Evolutionary conservation across 2,113 vertebrate genomes (phyloP).

Genomic region (Diadophis punctatus): DNA sequence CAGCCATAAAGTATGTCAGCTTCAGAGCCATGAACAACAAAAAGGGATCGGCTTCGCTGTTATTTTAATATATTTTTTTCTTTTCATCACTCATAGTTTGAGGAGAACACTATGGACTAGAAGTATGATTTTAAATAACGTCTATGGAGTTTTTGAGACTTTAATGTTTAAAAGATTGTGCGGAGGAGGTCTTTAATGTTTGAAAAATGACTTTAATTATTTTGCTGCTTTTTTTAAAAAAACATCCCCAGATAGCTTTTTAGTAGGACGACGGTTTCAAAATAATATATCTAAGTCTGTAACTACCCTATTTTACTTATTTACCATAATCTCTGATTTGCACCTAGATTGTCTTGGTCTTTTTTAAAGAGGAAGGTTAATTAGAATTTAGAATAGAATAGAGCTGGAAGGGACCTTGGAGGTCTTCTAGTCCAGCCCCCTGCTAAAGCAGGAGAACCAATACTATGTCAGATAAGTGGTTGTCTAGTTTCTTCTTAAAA

Average conservation of each 20-base stretch:
- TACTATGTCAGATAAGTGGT: no score
- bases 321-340: neutral
- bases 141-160: neutral
- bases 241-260: neutral
- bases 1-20: slow-evolving; percentile 21
- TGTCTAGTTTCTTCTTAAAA: no score
- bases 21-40: slow-evolving; percentile 37
- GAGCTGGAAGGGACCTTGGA: no score
- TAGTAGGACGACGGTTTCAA: neutral
- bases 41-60: slow-evolving; percentile 20
- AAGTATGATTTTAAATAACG: neutral
- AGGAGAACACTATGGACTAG: slow-evolving; percentile 16
- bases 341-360: neutral
- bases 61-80: slow-evolving; percentile 13
- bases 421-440: no score
- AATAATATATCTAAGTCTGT: neutral
- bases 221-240: neutral
- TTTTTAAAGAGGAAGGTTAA: neutral
- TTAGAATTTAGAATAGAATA: neutral
- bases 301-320: neutral
- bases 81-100: slow-evolving; percentile 15
- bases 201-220: neutral
- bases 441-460: no score
- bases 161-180: neutral
- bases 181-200: neutral